Base-by-base conservation (phyloP, 1,140 invertebrate genomes). In the Drosophila asahinai region DNA sequence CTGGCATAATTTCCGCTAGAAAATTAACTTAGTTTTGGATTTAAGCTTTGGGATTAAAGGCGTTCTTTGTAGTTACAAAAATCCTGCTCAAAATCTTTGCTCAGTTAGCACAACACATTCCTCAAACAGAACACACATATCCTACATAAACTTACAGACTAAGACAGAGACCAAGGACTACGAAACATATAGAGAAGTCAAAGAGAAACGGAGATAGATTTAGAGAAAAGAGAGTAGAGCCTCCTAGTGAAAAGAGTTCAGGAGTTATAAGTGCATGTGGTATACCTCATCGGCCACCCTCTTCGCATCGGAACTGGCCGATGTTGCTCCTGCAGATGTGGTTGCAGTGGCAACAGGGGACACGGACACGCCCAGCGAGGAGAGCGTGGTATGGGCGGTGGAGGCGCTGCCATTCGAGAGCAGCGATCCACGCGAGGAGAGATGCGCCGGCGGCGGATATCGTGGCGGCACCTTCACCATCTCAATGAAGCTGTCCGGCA, bases 401-500 rank as follows among this genome's bases (percentile, higher is more conserved):
- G 91, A 92, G 27, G 80, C 86, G 27, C 86, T 91, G 51, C 64
- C 80, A 38, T 80, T 87, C 17, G 87, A 91, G 14, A 92, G 67
- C 64, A 87, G 64, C 45, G 92, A 93, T 33, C 80, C 89, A 5
- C 87, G 84, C 25, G 92, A 93, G 1, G 86, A 92, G 7, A 93
- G 76, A 78, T 93, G 92, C 3, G 90, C 77, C 8, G 94, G 94
- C 78, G 95, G 94, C n/a, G 96, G 96, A 92, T 96, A 96, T 73
- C 96, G 95, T n/a, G 96, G 96, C 25, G 96, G 95, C 19, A 95
- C 94, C 94, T 96, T 96, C 77, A 95, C 94, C 22, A 96, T 95
- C 79, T 95, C 96, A n/a, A 96, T 94, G 86, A 96, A 96, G 80
- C 95, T 95, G 49, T 96, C 95, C 2, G 96, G 96, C 66, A 96